Evolutionary conservation across 2,113 vertebrate species (phyloP), one percentile per base, ranked within the genome.

Genomic region (Atherinomorus stipes): DNA sequence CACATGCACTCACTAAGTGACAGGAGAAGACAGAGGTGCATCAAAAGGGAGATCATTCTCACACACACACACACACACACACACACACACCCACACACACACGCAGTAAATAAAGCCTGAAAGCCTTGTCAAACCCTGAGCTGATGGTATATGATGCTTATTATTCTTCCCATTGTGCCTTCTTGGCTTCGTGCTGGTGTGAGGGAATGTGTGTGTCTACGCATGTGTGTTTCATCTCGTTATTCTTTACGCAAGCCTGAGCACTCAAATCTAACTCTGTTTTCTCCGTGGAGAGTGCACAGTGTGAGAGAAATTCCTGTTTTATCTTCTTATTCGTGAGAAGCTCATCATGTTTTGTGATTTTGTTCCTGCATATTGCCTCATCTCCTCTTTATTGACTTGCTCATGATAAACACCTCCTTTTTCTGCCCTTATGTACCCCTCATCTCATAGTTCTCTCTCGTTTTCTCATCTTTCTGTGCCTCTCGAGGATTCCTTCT

Each of bases 181-280:
- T 78, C 26, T 67, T 68, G 51, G 64, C 42, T 59, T 75, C 25
- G 63, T 44, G 53, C 7, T 3, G 11, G 34, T 67, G 59, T 71
- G 52, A 34, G 62, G 21, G 23, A 2, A 26, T 9, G 7, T 45
- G 23, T 56, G 47, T 23, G n/a, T 49, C 57, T 59, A 63, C 42
- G 2, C 16, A 16, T 21, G n/a, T 44, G 49, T 26, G 28, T 64
- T 72, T 80, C 18, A 60, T 72, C 38, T 13, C 1, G 2, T 28
- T 72, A 50, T 67, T 81, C 64, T 89, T 76, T 71, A 81, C 40
- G 28, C 69, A 63, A 84, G 79, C 59, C 67, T 72, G 79, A 85
- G 79, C 81, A 81, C 76, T 85, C 65, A 67, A 76, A 83, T 88
- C 64, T 72, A 75, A 80, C 76, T 78, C 69, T 19, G 54, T 50